Conservation (phyloP, 1,140 invertebrate species). For the Brachionus paranguensis region DNA sequence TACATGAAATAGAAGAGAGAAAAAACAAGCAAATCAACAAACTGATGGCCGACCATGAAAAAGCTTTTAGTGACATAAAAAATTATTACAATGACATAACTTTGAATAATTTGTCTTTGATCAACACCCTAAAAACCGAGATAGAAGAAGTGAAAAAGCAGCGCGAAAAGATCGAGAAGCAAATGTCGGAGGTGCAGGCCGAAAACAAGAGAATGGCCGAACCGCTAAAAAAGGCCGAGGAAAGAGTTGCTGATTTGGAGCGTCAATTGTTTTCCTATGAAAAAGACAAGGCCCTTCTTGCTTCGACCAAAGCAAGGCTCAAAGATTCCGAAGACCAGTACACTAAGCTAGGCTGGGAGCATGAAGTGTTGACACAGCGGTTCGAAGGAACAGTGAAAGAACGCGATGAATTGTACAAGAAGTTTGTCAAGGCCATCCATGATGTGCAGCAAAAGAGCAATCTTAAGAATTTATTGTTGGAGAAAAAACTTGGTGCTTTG, state of each 20-base stretch:
- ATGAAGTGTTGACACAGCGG: constrained; percentile 68
- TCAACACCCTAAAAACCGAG: constrained; percentile 69
- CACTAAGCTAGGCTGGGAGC: constrained; percentile 61
- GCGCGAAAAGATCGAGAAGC: constrained; percentile 69
- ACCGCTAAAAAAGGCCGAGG: constrained; percentile 65
- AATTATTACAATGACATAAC: constrained; percentile 90
- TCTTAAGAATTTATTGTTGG: constrained; percentile 67
- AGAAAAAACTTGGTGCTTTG: constrained; percentile 67
- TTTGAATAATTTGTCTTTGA: constrained; percentile 76
- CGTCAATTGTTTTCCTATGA: constrained; percentile 71
- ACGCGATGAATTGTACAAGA: constrained; percentile 69
- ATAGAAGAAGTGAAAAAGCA: constrained; percentile 73
- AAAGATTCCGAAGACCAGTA: constrained; percentile 69
- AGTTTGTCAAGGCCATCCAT: constrained; percentile 72
- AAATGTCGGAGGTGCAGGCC: constrained; percentile 61
- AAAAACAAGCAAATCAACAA: constrained; percentile 78
- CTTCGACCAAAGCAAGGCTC: constrained; percentile 55
- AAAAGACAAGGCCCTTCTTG: constrained; percentile 67
- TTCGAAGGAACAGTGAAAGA: constrained; percentile 70
- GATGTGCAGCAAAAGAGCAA: constrained; percentile 77
- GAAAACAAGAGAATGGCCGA: constrained; percentile 69
- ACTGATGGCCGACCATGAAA: constrained; percentile 73
- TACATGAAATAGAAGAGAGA: constrained; percentile 77
- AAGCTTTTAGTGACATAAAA: constrained; percentile 77
- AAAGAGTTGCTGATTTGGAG: constrained; percentile 65